These are phyloP conservation scores for Blennius ocellaris DNA, from an alignment of 2,113 vertebrate genomes.

Conservation along the genomic window DNA sequence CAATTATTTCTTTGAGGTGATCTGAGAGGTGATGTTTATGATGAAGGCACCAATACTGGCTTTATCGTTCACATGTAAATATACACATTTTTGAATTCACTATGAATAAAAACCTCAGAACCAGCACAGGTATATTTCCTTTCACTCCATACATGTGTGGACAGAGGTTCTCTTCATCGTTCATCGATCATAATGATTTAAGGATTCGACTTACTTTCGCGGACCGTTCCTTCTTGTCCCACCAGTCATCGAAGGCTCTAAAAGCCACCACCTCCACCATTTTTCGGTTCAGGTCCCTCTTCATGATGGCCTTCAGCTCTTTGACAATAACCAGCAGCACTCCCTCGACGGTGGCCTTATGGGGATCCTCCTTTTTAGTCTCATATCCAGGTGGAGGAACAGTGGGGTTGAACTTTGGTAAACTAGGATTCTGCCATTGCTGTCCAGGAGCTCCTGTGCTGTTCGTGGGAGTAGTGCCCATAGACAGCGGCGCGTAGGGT, in stretches of 20 bases:
- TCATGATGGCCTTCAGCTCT: constrained; percentile 99
- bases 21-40: neutral
- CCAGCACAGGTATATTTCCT: neutral
- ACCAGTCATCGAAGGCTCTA: constrained; percentile 98
- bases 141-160: neutral
- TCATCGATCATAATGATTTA: neutral
- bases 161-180: neutral
- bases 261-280: constrained; percentile 99
- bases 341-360: constrained; percentile 96
- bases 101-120: constrained; percentile 5
- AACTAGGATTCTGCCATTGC: constrained; percentile 86
- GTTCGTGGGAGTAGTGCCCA: constrained; percentile 76
- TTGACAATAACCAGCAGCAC: constrained; percentile 96
- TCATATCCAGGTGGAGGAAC: constrained; percentile 95
- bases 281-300: constrained; percentile 96
- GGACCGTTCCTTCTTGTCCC: constrained; percentile 96
- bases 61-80: too few relatives aligned
- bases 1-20: neutral
- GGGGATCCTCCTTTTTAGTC: constrained; percentile 94
- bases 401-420: constrained; percentile 95
- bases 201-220: constrained; percentile 88
- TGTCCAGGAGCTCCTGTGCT: constrained; percentile 82
- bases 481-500: constrained; percentile 87
- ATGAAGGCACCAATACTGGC: neutral
- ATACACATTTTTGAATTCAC: too few relatives aligned